Evolutionary conservation across 2,113 vertebrate genomes (phyloP), one percentile per base, ranked within the genome.

Genomic region (Rostratula benghalensis): DNA sequence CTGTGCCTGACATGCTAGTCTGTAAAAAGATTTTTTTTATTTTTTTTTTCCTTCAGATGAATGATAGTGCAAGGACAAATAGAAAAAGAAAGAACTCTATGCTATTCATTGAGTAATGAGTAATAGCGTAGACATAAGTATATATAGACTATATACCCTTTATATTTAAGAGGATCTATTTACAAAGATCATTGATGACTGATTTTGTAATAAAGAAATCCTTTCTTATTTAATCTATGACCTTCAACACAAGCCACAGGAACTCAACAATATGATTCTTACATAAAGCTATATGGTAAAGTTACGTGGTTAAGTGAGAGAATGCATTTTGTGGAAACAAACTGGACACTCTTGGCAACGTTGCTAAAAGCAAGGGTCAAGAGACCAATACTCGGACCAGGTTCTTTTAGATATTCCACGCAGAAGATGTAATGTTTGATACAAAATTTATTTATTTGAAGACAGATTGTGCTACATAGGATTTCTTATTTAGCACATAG

Each of bases 81-180:
- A 12, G 19, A 37, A 41, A 17, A 53, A 30, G 53, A 54, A 43
- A 83, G 22, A 25, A 4, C 13, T 80, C 21, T 33, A 63, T 70
- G 12, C 19, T 63, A 17, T 45, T 63, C 17, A n/a, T 18, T 0
- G 1, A 76, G 11, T 48, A 71, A 7, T 0, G 1, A 76, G 11
- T 48, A 71, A 7, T 2, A 51, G 11, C 9, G 5, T 23, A 13
- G 23, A 64, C 6, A 17, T 9, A 57, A 18, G 4, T 18, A 82
- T 39, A n/a, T 11, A 53, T 0, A 45, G 7, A 30, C 23, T 59
- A 25, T 3, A 12, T 4, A n/a, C 27, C 17, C 9, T 77, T 45
- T 46, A 28, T 50, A 73, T 77, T 83, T 80, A 48, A 64, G 23
- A 69, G 11, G 48, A 81, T 1, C 1, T 33, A 12, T 76, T 67